A percentile compares a stretch with the other conserved stretches of the same genome.
phyloP scores from a whole-genome alignment of 2,113 vertebrate genomes.

The Pterophyllum scalare region DNA sequence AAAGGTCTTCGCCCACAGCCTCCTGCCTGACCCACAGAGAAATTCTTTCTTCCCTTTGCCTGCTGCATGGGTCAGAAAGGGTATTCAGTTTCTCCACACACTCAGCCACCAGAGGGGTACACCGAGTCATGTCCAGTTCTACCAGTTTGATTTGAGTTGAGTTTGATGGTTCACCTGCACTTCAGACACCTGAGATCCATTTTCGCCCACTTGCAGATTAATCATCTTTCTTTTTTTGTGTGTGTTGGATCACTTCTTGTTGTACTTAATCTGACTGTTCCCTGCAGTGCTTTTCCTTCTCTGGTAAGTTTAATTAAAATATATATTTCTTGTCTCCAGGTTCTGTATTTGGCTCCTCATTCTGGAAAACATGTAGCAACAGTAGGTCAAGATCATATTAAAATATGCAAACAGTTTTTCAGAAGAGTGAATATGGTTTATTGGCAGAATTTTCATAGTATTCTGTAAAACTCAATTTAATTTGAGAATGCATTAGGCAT shows the following conservation, averaged over 20 bases:
- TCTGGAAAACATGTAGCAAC: neutral
- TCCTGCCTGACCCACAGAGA: neutral
- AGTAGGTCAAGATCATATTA: neutral
- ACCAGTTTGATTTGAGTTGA: neutral
- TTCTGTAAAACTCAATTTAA: slow-evolving; percentile 11
- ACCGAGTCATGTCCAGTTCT: neutral
- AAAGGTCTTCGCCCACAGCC: neutral
- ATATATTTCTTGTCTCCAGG: neutral
- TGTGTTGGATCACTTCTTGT: neutral
- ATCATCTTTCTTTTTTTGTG: neutral
- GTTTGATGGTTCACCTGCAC: neutral
- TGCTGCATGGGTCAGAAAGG: neutral
- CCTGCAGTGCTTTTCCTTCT: too few relatives aligned
- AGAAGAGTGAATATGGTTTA: neutral
- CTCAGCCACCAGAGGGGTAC: neutral
- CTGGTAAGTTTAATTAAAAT: too few relatives aligned
- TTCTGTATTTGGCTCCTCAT: neutral
- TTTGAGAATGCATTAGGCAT: neutral
- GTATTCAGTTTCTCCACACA: neutral
- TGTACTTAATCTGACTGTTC: too few relatives aligned
- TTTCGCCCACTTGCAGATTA: neutral
- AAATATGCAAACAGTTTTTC: slow-evolving; percentile 12
- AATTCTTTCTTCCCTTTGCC: neutral
- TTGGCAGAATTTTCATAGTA: neutral
- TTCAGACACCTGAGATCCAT: neutral